Evolutionary conservation across 2,797 vertebrate genomes (phyloP), one percentile per base, ranked within the genome.

Genomic region (Danio choprae): DNA sequence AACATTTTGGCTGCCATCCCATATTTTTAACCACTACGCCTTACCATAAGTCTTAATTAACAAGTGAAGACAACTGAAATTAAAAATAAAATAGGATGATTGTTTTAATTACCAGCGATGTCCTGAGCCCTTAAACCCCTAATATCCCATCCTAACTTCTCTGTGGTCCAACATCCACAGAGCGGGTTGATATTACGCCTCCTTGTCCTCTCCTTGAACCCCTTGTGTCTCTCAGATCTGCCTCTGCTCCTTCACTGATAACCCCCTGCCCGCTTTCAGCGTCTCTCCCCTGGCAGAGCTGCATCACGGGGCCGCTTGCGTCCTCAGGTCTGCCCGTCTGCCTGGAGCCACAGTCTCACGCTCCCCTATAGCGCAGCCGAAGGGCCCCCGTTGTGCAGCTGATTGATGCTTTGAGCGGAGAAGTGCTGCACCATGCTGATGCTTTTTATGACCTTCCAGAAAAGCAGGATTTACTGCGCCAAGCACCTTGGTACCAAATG

Each of bases 401-500:
- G 62, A 83, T 89, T 90, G 87, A 91, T 88, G 81, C 67, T 64
- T 71, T 44, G 46, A 83, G 79, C 69, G 9, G 6, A 56, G 75
- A 85, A 84, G 85, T 81, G 78, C 76, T 79, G 72, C 71, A 86
- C 68, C 73, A 83, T 74, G 56, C 74, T 84, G 86, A 81, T 86
- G 81, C 72, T 86, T 89, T 89, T 86, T 89, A 90, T 75, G 81
- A 78, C 81, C 78, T 84, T 79, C 80, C 80, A 80, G 69, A 77
- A 64, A 60, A 73, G 59, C 76, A 83, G 80, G 74, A 88, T 89
- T 88, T 89, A 86, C 64, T 77, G 75, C 79, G 15, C 60, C 69
- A 75, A 82, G 76, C 84, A 87, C 87, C 87, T 88, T 86, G 86
- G 84, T 88, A 53, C 69, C 81, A 69, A 86, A 86, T 83, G 87